Evolutionary conservation across 2,888 invertebrate species (phyloP).

Genomic region (Atrina japonica): DNA sequence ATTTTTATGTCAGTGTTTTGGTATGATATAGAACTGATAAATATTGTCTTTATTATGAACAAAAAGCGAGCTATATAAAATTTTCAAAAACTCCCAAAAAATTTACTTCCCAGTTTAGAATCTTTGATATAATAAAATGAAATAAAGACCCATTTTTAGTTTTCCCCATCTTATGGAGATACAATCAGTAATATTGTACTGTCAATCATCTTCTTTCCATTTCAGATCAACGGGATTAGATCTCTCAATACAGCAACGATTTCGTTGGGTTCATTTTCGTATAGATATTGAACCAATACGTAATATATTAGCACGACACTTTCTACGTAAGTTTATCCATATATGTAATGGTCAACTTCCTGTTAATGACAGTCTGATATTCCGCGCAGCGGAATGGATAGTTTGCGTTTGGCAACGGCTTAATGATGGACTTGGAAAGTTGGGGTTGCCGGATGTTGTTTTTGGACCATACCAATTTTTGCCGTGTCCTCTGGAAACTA

Average conservation of each 20-base stretch:
- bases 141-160: too few relatives aligned
- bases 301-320: constrained; percentile 74
- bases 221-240: constrained; percentile 75
- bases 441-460: constrained; percentile 75
- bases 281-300: constrained; percentile 77
- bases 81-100: too few relatives aligned
- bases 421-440: constrained; percentile 76
- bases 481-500: constrained; percentile 74
- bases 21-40: too few relatives aligned
- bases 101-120: too few relatives aligned
- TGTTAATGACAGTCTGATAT: constrained; percentile 59
- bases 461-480: constrained; percentile 77
- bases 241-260: constrained; percentile 74
- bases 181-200: too few relatives aligned
- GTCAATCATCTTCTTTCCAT: too few relatives aligned
- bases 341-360: constrained; percentile 67
- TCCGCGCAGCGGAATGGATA: constrained; percentile 76
- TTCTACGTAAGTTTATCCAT: constrained; percentile 73
- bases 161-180: too few relatives aligned
- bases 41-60: too few relatives aligned
- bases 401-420: constrained; percentile 78
- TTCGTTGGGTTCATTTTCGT: constrained; percentile 79
- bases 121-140: too few relatives aligned
- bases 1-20: too few relatives aligned
- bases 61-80: too few relatives aligned